Evolutionary conservation across 2,113 vertebrate species (phyloP), one percentile per base, ranked within the genome.

Genomic region (Calyptomena viridis): DNA sequence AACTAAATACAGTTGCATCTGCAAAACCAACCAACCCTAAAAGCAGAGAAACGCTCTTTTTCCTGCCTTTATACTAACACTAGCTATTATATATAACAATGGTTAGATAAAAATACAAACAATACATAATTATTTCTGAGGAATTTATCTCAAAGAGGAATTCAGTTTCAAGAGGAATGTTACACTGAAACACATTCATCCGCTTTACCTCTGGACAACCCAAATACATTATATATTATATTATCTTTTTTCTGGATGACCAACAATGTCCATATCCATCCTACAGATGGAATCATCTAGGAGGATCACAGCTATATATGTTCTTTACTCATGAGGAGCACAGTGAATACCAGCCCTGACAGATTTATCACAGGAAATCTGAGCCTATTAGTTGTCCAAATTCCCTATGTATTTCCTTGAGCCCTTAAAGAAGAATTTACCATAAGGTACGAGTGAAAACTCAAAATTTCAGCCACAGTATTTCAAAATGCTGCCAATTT

Each of bases 51-150:
- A 92, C 40, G 44, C 20, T 39, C n/a, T 82, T 80, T 74, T 60
- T 22, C 64, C 46, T 44, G 14, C 27, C 55, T 78, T 92, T 71
- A 63, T 37, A 64, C 67, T 66, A 91, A 74, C 39, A 46, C 12
- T 8, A 83, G 55, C n/a, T 86, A 59, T 71, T 88, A 80, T 2
- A 42, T 14, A 18, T 28, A 72, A 80, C 46, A 83, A 62, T 23
- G 64, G 58, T 88, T 63, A 81, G 72, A 39, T 86, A 85, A 94
- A 96, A 92, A 53, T 50, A 87, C 35, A 77, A 86, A 88, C 28
- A 69, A 69, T 31, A 69, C 14, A 59, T 17, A 76, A 94, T 87
- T 87, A 62, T 73, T 84, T 87, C 80, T 60, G 67, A 83, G 52
- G 52, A 71, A 0, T 58, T 84, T 66, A 60, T 73, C 56, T 75